Conservation (phyloP, 2,113 vertebrate species). For the Lagopus leucura region DNA sequence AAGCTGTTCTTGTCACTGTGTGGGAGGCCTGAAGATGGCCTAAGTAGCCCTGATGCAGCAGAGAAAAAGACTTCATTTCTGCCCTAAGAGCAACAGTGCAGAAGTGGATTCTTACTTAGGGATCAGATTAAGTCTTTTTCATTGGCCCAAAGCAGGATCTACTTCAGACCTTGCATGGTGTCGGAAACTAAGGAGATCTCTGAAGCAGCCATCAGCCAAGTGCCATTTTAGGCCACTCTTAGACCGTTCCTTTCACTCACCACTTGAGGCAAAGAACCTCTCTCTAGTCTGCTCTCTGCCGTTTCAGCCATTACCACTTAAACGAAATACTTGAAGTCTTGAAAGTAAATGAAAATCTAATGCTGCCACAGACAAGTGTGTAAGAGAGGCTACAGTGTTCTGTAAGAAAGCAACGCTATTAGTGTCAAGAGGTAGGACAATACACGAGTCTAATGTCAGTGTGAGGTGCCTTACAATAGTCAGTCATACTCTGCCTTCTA, state of each 20-base stretch:
- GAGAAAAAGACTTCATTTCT: neutral
- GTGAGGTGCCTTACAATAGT: neutral
- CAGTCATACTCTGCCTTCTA: conserved; percentile 11
- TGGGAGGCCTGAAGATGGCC: neutral
- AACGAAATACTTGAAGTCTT: neutral
- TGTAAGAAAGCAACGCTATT: neutral
- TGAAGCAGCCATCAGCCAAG: neutral
- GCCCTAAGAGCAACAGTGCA: neutral
- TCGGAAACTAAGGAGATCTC: neutral
- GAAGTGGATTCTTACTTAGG: neutral
- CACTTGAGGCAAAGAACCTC: neutral
- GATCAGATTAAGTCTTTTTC: neutral
- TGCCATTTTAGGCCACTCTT: neutral
- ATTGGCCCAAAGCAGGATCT: neutral
- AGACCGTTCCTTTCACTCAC: neutral
- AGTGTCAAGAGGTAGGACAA: conserved; percentile 1
- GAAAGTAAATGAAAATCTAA: neutral
- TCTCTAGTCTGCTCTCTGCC: neutral
- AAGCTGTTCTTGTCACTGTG: neutral
- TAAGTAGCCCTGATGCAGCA: neutral
- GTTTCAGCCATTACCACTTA: neutral
- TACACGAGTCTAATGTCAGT: neutral
- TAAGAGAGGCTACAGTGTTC: neutral
- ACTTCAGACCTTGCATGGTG: neutral
- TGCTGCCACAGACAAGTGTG: neutral